Evolutionary conservation across 2,888 invertebrate genomes (phyloP), one percentile per base, ranked within the genome.

Genomic region (Unio pictorum): DNA sequence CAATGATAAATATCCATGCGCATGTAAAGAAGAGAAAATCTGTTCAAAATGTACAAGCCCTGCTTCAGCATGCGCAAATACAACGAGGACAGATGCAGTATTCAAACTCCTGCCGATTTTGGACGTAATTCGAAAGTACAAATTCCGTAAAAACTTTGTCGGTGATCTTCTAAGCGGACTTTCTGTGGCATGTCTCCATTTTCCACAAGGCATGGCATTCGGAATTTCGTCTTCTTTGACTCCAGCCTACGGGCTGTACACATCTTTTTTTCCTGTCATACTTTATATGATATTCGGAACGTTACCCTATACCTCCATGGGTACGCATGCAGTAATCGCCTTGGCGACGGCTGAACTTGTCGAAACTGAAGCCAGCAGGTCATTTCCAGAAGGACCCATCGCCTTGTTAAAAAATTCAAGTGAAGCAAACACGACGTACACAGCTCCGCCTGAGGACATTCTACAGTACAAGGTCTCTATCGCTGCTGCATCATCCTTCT

Each of bases 201-300:
- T 88, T 54, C 86, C 88, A 7, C 88, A 86, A 71, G 84, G 86
- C 20, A 75, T 86, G 61, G 86, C 85, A 3, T 85, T 84, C 67
- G 85, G 85, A 30, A 65, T 85, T 8, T 75, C 85, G n/a, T 81
- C 85, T 17, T 81, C 81, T 26, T 73, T 87, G 56, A 74, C 78
- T 1, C 84, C 86, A 8, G 75, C 82, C 17, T 68, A 81, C 61
- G 87, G 87, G 5, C 78, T 87, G 30, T 86, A 86, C 73, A 78
- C 82, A 0, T 81, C 84, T 3, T 81, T 87, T 75, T 86, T 84
- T 68, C 84, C 85, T 7, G 79, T 85, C 18, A 60, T 84, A 23
- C 68, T 84, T 20, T 87, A 86, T 72, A 71, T 83, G 54, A 56
- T 87, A 18, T 87, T 86, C 69, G 85, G 85, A 66, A 81, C 83